A percentile compares a stretch with the other conserved stretches of the same genome.
phyloP scores from a whole-genome alignment of 2,113 vertebrate genomes.

The Cynopterus brachyotis region DNA sequence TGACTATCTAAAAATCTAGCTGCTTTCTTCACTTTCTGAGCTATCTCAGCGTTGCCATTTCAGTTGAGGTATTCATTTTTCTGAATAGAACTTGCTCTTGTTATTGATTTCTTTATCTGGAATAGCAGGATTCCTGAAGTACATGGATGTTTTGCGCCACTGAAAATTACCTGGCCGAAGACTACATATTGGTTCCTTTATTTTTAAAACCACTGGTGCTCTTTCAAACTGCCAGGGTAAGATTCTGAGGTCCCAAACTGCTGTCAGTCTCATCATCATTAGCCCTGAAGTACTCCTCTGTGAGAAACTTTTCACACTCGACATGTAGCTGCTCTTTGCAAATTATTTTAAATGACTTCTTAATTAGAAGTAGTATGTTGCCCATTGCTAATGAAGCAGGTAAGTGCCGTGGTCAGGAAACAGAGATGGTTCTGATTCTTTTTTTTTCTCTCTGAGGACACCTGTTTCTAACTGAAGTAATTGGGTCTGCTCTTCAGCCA shows the following conservation, averaged over 20 bases:
- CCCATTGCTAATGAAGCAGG: conserved; percentile 66
- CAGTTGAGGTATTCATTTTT: conserved; percentile 48
- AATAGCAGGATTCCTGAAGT: conserved; percentile 60
- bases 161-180: conserved; percentile 67
- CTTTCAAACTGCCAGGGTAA: conserved; percentile 69
- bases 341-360: conserved; percentile 77
- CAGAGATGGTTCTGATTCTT: conserved; percentile 38
- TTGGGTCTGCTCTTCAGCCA: neutral
- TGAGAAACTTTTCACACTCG: conserved; percentile 65
- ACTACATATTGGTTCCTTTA: neutral
- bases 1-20: neutral
- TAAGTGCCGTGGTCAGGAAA: conserved; percentile 57
- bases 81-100: conserved; percentile 68
- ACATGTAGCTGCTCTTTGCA: conserved; percentile 65
- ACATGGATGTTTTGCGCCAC: conserved; percentile 59
- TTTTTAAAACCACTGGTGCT: conserved; percentile 71
- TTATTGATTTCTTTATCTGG: conserved; percentile 75
- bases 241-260: conserved; percentile 50
- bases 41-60: conserved; percentile 59
- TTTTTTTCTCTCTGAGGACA: conserved; percentile 25
- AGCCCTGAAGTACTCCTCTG: conserved; percentile 67
- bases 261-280: conserved; percentile 64
- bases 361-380: conserved; percentile 62
- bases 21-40: conserved; percentile 46
- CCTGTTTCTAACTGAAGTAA: conserved; percentile 52